Base-by-base conservation (phyloP, 2,888 invertebrate genomes). In the Aphodius granarius region DNA sequence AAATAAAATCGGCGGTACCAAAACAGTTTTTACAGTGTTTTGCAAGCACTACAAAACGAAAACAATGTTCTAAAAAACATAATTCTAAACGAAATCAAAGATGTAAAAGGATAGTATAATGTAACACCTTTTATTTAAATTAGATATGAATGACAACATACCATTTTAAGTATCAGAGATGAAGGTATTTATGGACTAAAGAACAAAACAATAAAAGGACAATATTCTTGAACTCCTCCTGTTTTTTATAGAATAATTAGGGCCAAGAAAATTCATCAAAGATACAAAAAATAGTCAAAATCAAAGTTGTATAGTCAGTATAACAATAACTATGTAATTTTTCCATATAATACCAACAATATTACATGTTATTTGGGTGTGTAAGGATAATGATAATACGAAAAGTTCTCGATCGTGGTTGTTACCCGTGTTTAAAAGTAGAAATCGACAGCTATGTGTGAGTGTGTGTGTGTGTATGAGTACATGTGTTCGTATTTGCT, bases 391-490 rank as follows among this genome's bases (percentile, higher is more conserved):
- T n/a, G n/a, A n/a, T n/a, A n/a, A n/a, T n/a, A n/a, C 43, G 43
- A 9, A 43, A 6, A 9, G 9, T 13, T 9, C 13, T 43, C 43
- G 43, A 43, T 43, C 1, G 13, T 43, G 43, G 43, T 43, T 43
- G 43, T 43, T 43, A 43, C 13, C 0, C 43, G 43, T 43, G 6
- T 43, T 43, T 43, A 43, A 43, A 43, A 43, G 43, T 43, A 43
- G 43, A 43, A 43, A 43, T 43, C 43, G 43, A 13, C 43, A 43
- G 43, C 43, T 71, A 62, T 22, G 16, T 63, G 17, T 43, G 17
- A 21, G 71, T 17, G 17, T 64, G 75, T 23, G 72, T 3, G 17
- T 75, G 73, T 74, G 75, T 19, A n/a, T 64, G 73, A 23, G 63
- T 73, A 66, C 21, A 62, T 74, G 73, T 74, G 66, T 71, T 63